Evolutionary conservation across 2,113 vertebrate species (phyloP).

Genomic region (Xiphorhynchus elegans): DNA sequence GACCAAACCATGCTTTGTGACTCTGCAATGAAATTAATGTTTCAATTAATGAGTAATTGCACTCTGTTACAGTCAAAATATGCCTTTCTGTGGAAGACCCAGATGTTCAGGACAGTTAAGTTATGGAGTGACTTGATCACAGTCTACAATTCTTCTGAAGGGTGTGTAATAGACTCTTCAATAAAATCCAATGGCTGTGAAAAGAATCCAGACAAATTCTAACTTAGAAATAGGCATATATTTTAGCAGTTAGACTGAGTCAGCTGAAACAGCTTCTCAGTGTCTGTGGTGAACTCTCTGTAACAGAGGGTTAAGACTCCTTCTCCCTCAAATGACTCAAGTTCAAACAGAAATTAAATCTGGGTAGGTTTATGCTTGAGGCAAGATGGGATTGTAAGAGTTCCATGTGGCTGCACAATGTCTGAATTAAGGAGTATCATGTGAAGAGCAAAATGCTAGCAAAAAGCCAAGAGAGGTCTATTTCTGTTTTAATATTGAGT

Average conservation of each 20-base stretch:
- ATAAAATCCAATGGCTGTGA: background rate
- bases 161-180: background rate
- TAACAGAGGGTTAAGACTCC: background rate
- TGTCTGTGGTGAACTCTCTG: background rate
- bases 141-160: background rate
- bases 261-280: background rate
- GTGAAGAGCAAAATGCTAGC: background rate
- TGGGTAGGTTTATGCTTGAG: background rate
- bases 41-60: background rate
- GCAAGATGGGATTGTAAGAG: background rate
- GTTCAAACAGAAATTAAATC: slow-evolving; percentile 15
- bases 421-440: background rate
- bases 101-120: background rate
- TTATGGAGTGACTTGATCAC: background rate
- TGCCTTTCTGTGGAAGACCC: background rate
- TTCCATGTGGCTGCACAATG: background rate
- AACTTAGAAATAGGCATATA: background rate
- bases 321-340: background rate
- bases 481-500: background rate
- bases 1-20: background rate
- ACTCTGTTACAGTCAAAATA: background rate
- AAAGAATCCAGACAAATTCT: background rate
- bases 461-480: background rate
- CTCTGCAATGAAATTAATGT: background rate
- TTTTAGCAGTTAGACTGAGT: background rate